Base-by-base conservation (phyloP, 2,113 vertebrate genomes). In the Aleadryas rufinucha region DNA sequence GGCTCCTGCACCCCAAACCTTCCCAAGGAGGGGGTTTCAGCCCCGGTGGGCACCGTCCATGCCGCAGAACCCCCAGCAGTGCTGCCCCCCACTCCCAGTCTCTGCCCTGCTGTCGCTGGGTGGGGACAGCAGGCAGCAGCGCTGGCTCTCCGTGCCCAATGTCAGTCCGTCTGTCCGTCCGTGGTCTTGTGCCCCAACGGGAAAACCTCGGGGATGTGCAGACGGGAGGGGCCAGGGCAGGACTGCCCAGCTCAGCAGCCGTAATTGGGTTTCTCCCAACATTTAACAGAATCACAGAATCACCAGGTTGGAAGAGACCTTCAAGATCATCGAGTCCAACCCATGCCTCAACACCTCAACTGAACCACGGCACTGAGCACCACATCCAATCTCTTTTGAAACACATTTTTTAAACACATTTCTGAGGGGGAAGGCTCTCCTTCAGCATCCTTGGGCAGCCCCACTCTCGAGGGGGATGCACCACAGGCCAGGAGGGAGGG, bases 1-100 rank as follows among this genome's bases (percentile, higher is more conserved):
- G n/a, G 20, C 30, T 84, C n/a, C 28, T 1, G 1, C 52, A 39
- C 23, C 42, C 68, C 45, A 78, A 47, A 35, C 12, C 50, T 13
- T 47, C 63, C 64, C 6, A 0, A 7, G 8, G 3, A 0, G 0
- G 0, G 2, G 10, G 11, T 20, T 63, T 19, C 3, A 5, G 47
- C 42, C 54, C 35, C 3, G 7, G 17, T 0, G 3, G 22, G 31
- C 26, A 35, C 8, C 0, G 0, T 6, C 50, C 1, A 0, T 20
- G 52, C 41, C 0, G 0, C 37, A 22, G 61, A 42, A 7, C 35
- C 41, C 33, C 56, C 2, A 6, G 4, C 9, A 6, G 16, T 2
- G 41, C 70, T 39, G 41, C 12, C 24, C n/a, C 8, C 2, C 27
- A 3, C 15, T 37, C 27, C 22, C 13, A 3, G 28, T 5, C 41